phyloP scores from a whole-genome alignment of 92 coral and sea anemone species.

The Epizoanthus stellaris region DNA sequence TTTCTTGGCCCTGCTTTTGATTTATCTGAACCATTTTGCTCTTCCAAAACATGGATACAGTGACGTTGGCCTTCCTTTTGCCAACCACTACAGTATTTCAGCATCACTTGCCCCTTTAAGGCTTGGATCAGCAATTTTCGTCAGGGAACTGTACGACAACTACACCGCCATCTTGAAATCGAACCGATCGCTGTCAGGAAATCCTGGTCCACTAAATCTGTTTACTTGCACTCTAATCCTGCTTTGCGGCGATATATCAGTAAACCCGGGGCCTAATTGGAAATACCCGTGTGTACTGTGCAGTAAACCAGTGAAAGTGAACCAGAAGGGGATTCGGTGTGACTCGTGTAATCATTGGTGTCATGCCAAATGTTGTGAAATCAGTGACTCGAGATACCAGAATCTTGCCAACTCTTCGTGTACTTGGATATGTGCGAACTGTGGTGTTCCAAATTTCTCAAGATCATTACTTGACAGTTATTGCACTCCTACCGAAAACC shows the following conservation, averaged over 20 bases:
- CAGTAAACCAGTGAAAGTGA: slow-evolving; percentile 57
- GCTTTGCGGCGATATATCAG: slow-evolving; percentile 52
- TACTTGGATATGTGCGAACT: slow-evolving; percentile 61
- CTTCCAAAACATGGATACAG: not conserved
- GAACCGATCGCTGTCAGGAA: slow-evolving; percentile 11
- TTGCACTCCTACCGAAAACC: slow-evolving; percentile 29
- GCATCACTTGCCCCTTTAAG: slow-evolving; percentile 27
- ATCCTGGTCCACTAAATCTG: slow-evolving; percentile 11
- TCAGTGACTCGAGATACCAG: slow-evolving; percentile 38
- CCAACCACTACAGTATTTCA: slow-evolving; percentile 7
- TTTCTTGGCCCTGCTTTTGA: not conserved
- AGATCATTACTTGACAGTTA: slow-evolving; percentile 28
- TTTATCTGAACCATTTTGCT: slow-evolving; percentile 14
- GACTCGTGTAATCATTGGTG: slow-evolving; percentile 40
- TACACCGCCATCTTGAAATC: slow-evolving; percentile 41
- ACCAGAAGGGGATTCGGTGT: slow-evolving; percentile 42
- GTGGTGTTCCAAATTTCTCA: slow-evolving; percentile 56
- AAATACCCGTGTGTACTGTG: slow-evolving; percentile 64
- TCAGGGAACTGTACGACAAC: slow-evolving; percentile 29
- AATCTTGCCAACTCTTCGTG: slow-evolving; percentile 65
- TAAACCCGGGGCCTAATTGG: slow-evolving; percentile 63
- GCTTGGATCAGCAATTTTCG: slow-evolving; percentile 18
- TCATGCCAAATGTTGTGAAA: slow-evolving; percentile 28
- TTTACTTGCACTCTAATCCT: slow-evolving; percentile 18
- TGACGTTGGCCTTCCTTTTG: not conserved